Evolutionary conservation across 2,113 vertebrate genomes (phyloP).

Genomic region (Gorsachius goisagi): DNA sequence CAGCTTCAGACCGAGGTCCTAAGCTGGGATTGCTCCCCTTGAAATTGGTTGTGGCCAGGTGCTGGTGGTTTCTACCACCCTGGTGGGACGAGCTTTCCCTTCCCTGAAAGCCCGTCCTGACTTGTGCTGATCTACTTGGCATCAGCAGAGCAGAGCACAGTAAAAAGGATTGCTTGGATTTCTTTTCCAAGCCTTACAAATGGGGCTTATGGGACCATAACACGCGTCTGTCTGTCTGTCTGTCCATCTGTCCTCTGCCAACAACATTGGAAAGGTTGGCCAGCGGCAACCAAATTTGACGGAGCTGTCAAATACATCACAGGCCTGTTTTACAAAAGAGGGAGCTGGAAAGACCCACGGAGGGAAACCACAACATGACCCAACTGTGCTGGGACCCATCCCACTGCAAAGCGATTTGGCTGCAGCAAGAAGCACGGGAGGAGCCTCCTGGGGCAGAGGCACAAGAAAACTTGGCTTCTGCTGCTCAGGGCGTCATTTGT

Average conservation of each 20-base stretch:
- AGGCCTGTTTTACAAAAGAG: not conserved
- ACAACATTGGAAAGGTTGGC: not conserved
- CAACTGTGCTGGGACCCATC: not conserved
- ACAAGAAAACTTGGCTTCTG: not conserved
- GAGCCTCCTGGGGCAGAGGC: not conserved
- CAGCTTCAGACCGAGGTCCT: accelerated
- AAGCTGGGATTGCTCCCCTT: not conserved
- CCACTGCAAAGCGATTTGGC: not conserved
- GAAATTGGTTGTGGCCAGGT: not conserved
- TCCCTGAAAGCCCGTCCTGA: not conserved
- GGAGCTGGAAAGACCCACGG: not conserved
- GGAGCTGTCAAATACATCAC: not conserved
- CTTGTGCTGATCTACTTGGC: not conserved
- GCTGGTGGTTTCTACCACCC: not conserved
- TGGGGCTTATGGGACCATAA: not conserved
- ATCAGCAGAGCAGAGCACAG: not conserved
- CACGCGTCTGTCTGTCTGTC: accelerated
- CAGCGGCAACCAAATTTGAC: not conserved
- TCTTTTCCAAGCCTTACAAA: not conserved
- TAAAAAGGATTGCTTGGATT: not conserved
- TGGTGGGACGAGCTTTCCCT: not conserved
- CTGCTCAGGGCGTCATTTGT: not conserved
- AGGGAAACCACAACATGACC: not conserved
- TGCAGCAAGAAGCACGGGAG: accelerated
- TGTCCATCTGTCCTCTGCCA: not conserved